phyloP scores from a whole-genome alignment of 2,797 vertebrate genomes.

The Phyllotis vaccarum region DNA sequence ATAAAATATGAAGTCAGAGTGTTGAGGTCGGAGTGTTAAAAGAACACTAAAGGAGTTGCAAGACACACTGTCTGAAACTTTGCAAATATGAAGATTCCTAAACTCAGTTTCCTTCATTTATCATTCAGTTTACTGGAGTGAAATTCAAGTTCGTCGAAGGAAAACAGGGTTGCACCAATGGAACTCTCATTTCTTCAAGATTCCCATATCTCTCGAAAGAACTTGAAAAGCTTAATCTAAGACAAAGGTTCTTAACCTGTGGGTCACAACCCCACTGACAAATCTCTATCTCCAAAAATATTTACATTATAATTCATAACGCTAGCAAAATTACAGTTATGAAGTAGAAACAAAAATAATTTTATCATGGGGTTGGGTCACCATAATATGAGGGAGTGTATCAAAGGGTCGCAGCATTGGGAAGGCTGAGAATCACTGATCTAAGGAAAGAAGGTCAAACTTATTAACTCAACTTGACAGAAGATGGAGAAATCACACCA shows the following conservation, averaged over 20 bases:
- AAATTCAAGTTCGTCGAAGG: slow-evolving; percentile 25
- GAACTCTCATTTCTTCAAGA: slow-evolving; percentile 45
- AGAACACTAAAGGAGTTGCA: slow-evolving; percentile 7
- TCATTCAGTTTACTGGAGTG: not conserved
- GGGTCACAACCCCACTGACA: not conserved
- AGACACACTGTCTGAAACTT: not conserved
- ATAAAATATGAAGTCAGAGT: slow-evolving; percentile 1
- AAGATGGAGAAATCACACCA: not conserved
- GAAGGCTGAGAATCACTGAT: not conserved
- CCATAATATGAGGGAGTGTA: not conserved
- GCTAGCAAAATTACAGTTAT: not conserved
- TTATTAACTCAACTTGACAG: slow-evolving; percentile 18
- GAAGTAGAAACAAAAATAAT: not conserved
- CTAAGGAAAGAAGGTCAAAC: slow-evolving; percentile 19
- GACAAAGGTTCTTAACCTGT: not conserved
- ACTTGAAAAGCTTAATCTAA: not conserved
- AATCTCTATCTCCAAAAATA: not conserved
- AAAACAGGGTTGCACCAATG: not conserved
- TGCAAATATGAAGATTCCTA: not conserved
- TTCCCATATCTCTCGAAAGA: not conserved
- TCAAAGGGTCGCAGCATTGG: not conserved
- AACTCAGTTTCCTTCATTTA: not conserved
- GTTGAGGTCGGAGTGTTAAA: not conserved
- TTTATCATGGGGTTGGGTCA: not conserved
- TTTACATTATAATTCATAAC: not conserved